Conservation (phyloP, 2,113 vertebrate species). For the Platysternon megacephalum region DNA sequence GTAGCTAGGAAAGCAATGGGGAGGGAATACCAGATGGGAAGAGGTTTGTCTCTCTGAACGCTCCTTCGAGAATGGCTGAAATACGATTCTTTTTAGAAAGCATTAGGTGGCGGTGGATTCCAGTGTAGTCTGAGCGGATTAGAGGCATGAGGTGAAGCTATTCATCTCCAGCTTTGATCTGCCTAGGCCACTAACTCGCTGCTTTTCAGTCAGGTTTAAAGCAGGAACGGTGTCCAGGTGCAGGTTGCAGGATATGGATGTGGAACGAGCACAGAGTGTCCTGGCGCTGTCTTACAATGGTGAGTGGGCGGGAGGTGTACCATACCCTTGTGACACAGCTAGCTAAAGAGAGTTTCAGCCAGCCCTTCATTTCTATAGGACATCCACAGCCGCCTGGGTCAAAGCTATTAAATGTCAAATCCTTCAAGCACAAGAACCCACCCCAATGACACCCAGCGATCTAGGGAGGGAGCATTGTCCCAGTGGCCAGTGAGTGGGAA, state of each 20-base stretch:
- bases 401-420: no score
- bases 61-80: not conserved
- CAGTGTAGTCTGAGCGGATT: not conserved
- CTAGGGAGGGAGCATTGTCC: no score
- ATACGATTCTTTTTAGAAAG: not conserved
- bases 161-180: not conserved
- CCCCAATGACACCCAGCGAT: no score
- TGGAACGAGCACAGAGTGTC: not conserved
- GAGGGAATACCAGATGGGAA: not conserved
- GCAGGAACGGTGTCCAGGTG: not conserved
- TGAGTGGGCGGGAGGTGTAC: not conserved
- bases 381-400: no score
- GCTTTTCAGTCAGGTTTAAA: not conserved
- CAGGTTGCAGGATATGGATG: no score
- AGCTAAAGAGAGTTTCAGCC: not conserved
- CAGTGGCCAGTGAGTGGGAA: no score
- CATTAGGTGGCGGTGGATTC: not conserved
- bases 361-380: no score
- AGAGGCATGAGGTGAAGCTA: not conserved
- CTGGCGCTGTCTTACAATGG: no score
- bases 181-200: no score
- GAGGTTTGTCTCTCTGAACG: not conserved
- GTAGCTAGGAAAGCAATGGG: accelerated
- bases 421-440: no score
- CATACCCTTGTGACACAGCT: not conserved